Conservation (phyloP, 2,113 vertebrate species). For the Sinocyclocheilus anshuiensis region DNA sequence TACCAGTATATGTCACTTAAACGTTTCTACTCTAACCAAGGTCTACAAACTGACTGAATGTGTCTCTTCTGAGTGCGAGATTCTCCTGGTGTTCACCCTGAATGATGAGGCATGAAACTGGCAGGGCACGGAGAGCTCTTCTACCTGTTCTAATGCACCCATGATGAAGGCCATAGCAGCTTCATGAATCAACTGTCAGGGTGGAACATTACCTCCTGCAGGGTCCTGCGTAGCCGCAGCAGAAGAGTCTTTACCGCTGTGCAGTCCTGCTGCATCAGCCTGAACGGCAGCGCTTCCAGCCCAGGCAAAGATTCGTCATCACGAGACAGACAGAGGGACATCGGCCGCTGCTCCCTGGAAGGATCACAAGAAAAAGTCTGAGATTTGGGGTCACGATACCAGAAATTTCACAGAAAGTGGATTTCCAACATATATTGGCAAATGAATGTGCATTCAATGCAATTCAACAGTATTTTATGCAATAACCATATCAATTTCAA, state of each 20-base stretch:
- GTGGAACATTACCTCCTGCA: constrained; percentile 88
- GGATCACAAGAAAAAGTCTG: neutral
- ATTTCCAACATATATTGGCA: neutral
- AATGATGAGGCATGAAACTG: constrained; percentile 42
- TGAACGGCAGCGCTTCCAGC: constrained; percentile 87
- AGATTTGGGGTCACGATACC: neutral
- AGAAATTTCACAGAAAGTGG: neutral
- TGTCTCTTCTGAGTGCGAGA: neutral
- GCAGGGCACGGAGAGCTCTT: constrained; percentile 2
- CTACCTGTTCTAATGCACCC: constrained; percentile 24
- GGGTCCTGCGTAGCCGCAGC: constrained; percentile 89
- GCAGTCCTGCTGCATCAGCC: constrained; percentile 95
- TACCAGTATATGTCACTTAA: no score
- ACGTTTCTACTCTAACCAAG: constrained; percentile 1
- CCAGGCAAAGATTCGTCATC: constrained; percentile 83
- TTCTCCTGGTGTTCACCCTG: neutral
- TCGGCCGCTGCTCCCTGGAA: constrained; percentile 71
- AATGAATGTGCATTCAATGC: neutral
- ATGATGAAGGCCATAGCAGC: constrained; percentile 17
- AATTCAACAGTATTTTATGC: neutral
- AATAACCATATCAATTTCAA: neutral
- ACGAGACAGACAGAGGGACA: constrained; percentile 66
- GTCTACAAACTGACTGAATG: neutral
- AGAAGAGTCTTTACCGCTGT: constrained; percentile 92
- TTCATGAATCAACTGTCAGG: constrained; percentile 34